A percentile compares a stretch with the other conserved stretches of the same genome.
Conservation (phyloP, 2,888 invertebrate species). For the Tetrapedia diversipes region DNA sequence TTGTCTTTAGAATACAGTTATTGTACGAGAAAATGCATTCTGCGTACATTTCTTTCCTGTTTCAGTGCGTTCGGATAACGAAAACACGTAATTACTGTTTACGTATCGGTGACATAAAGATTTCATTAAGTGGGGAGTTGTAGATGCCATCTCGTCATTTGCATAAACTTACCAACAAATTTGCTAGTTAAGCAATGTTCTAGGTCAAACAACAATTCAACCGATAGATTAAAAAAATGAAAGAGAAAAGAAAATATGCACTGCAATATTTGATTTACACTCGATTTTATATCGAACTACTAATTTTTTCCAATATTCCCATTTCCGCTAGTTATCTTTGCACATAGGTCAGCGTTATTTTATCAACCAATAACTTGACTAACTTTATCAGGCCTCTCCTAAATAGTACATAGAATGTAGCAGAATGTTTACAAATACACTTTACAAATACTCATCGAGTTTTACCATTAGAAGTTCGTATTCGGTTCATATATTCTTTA, state of each 20-base stretch:
- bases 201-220: background rate
- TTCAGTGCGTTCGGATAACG: background rate
- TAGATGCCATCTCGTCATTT: background rate
- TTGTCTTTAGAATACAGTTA: rapidly evolving
- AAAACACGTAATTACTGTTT: background rate
- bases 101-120: background rate
- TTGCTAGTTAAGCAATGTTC: background rate
- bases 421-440: conserved; percentile 21
- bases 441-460: background rate
- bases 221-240: background rate
- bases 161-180: background rate
- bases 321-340: background rate
- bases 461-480: background rate
- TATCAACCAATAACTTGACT: conserved; percentile 8
- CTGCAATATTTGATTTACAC: too few relatives aligned
- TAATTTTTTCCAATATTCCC: background rate
- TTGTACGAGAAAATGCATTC: background rate
- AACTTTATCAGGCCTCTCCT: background rate
- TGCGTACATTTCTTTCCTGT: background rate
- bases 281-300: too few relatives aligned
- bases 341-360: background rate
- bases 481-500: background rate
- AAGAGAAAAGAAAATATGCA: background rate
- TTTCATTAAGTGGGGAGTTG: background rate
- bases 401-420: background rate